These are phyloP conservation scores for Leptoteleia sp. DNA, from an alignment of 1,140 invertebrate species.

Conservation along the genomic window DNA sequence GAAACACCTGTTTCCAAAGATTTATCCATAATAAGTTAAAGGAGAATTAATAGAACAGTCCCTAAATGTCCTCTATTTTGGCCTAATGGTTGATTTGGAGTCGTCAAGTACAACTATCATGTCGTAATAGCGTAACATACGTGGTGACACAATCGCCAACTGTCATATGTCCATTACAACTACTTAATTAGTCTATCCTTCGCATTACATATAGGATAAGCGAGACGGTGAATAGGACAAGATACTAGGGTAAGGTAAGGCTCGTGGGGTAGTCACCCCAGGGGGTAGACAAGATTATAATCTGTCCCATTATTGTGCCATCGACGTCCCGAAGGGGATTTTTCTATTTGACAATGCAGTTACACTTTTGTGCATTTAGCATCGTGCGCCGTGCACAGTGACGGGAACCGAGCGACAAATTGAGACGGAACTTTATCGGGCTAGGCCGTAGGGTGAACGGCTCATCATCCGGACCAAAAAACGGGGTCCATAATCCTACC, in stretches of 20 bases:
- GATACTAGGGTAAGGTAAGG: constrained; percentile 67
- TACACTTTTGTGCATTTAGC: constrained; percentile 81
- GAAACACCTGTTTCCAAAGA: no score
- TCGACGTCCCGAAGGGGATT: constrained; percentile 80
- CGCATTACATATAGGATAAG: constrained; percentile 60
- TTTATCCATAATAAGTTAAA: no score
- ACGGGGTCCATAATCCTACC: constrained; percentile 81
- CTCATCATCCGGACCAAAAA: constrained; percentile 73
- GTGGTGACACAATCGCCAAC: constrained; percentile 71
- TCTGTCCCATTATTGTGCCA: constrained; percentile 82
- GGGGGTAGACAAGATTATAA: constrained; percentile 82
- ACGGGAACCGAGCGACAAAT: constrained; percentile 48
- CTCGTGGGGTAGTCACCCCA: constrained; percentile 60
- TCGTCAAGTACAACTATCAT: constrained; percentile 57
- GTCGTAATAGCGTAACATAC: constrained; percentile 29
- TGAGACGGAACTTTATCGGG: constrained; percentile 68
- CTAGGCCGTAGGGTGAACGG: constrained; percentile 45
- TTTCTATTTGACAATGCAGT: constrained; percentile 79
- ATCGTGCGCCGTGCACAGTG: constrained; percentile 65
- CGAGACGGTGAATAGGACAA: constrained; percentile 71
- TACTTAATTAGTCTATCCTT: constrained; percentile 78
- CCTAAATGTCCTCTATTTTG: no score
- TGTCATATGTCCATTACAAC: constrained; percentile 78
- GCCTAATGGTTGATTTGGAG: constrained; percentile 23
- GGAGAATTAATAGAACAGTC: no score